Evolutionary conservation across 2,888 invertebrate genomes (phyloP).

Genomic region (Liodrosophila aerea): DNA sequence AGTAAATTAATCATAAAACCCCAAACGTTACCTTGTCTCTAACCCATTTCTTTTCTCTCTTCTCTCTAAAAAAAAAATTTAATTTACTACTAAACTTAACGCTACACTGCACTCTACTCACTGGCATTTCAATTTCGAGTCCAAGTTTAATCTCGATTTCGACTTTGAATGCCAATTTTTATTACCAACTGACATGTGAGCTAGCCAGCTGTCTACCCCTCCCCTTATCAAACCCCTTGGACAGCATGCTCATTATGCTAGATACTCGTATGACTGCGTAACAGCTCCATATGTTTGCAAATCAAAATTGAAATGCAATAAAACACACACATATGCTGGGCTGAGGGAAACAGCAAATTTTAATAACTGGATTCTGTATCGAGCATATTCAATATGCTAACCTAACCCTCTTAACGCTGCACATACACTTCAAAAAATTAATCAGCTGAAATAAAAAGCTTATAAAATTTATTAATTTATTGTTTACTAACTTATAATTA

Average conservation of each 20-base stretch:
- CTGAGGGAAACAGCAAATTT: conserved; percentile 5
- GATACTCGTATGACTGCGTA: conserved; percentile 5
- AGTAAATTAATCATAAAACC: conserved; percentile 76
- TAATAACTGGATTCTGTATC: conserved; percentile 17
- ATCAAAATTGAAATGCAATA: conserved; percentile 68
- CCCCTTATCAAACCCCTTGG: background rate
- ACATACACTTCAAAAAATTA: no score
- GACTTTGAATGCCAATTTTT: conserved; percentile 32
- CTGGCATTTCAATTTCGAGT: conserved; percentile 33
- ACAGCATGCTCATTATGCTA: conserved; percentile 31
- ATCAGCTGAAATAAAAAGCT: no score
- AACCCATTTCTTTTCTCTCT: background rate
- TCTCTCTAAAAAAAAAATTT: conserved; percentile 37
- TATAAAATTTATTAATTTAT: no score
- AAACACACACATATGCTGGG: conserved; percentile 33
- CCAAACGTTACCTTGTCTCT: background rate
- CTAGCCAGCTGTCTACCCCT: background rate
- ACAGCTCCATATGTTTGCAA: conserved; percentile 47
- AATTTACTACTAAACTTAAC: conserved; percentile 37
- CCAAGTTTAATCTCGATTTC: background rate
- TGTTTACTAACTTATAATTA: no score
- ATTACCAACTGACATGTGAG: conserved; percentile 56
- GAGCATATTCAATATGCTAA: no score
- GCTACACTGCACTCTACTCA: conserved; percentile 8
- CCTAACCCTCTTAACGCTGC: no score